Conservation (phyloP, 1,140 invertebrate genomes). For the Pseudobourletiella spinata region DNA sequence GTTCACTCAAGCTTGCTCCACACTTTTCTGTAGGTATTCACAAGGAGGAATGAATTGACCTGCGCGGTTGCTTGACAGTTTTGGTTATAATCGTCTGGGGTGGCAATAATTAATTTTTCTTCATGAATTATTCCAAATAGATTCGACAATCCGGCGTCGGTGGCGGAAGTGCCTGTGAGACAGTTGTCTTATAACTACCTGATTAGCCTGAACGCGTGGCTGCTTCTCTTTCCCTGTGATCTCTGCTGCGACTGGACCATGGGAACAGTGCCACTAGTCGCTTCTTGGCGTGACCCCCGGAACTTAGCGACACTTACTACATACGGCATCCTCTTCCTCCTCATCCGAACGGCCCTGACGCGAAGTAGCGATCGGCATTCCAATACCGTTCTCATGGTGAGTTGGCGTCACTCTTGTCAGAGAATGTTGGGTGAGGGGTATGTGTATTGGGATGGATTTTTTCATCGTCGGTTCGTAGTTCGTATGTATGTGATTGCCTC, state of each 20-base stretch:
- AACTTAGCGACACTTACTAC: slow-evolving; percentile 75
- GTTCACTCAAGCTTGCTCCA: too few species aligned
- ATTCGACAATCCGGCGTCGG: slow-evolving; percentile 88
- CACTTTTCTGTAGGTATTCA: too few species aligned
- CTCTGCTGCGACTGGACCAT: slow-evolving; percentile 98
- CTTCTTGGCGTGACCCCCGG: slow-evolving; percentile 65
- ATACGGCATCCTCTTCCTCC: slow-evolving; percentile 53
- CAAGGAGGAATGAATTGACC: too few species aligned
- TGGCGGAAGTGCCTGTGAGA: slow-evolving; percentile 61
- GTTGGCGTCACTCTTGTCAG: too few species aligned
- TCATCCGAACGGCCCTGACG: slow-evolving; percentile 56
- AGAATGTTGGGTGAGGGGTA: neutral
- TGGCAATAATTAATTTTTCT: too few species aligned
- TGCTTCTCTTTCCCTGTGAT: slow-evolving; percentile 76
- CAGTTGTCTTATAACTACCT: slow-evolving; percentile 92
- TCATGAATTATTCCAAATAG: slow-evolving; percentile 41
- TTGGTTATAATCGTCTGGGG: too few species aligned
- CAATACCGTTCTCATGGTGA: slow-evolving; percentile 73
- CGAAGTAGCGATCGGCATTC: slow-evolving; percentile 56
- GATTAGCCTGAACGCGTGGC: slow-evolving; percentile 78
- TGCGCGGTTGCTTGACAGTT: too few species aligned
- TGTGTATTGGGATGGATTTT: too few species aligned
- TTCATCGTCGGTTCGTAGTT: too few species aligned
- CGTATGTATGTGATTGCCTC: too few species aligned
- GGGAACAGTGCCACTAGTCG: slow-evolving; percentile 84